These are phyloP conservation scores for Corythucha ciliata DNA, from an alignment of 2,888 invertebrate genomes.

Conservation along the genomic window DNA sequence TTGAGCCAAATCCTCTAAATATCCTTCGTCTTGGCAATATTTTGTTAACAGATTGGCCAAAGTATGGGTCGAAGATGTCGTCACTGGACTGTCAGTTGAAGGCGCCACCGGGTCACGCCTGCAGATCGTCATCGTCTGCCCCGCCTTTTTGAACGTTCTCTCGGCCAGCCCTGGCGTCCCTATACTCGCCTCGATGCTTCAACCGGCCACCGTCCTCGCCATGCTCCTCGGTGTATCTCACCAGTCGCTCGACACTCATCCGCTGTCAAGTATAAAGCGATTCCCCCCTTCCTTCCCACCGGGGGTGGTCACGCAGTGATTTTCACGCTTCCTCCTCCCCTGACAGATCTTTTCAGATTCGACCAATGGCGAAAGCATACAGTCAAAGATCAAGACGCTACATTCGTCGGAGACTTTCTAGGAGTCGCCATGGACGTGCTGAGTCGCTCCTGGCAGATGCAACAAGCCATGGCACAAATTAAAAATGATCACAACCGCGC, in stretches of 20 bases:
- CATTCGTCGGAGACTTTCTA: constrained; percentile 74
- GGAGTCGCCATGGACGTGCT: constrained; percentile 70
- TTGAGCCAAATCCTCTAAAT: neutral
- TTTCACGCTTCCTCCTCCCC: neutral
- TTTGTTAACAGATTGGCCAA: constrained; percentile 57
- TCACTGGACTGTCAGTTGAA: constrained; percentile 41
- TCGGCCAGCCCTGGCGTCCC: constrained; percentile 45
- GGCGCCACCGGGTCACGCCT: constrained; percentile 63
- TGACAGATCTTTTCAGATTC: constrained; percentile 56
- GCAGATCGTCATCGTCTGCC: constrained; percentile 72
- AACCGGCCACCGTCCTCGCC: constrained; percentile 64
- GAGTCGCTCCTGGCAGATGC: constrained; percentile 47
- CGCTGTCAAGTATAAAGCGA: constrained; percentile 58
- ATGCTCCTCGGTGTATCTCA: constrained; percentile 73
- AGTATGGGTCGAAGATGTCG: constrained; percentile 60
- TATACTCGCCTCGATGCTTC: constrained; percentile 50
- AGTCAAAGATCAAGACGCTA: constrained; percentile 68
- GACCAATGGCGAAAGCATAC: constrained; percentile 71
- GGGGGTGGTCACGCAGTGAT: no score
- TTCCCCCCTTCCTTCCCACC: neutral
- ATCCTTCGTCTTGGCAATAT: neutral
- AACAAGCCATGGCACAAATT: constrained; percentile 44
- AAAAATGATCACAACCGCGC: constrained; percentile 55
- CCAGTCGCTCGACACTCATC: constrained; percentile 56
- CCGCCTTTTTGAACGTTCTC: constrained; percentile 52